Evolutionary conservation across 2,888 invertebrate genomes (phyloP), one percentile per base, ranked within the genome.

Genomic region (Drosophila niveifrons): DNA sequence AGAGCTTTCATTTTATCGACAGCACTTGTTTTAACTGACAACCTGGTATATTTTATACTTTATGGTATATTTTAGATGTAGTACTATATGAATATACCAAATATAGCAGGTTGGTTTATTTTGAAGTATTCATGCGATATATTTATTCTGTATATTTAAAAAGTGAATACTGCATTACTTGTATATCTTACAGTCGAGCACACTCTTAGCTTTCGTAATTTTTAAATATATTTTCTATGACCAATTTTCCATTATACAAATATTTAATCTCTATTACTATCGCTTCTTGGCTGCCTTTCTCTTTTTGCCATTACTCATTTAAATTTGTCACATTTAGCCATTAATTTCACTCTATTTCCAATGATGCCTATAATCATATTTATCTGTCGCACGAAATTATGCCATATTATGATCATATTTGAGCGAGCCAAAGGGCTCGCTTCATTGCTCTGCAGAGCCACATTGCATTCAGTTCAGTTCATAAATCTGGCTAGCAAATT

Each of bases 401-500:
- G 29, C 43, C 56, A 34, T 23, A 48, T 48, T 58, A 58, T 36
- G 50, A 58, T 36, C 28, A 36, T 28, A 48, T 36, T 36, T 36
- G 41, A 8, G 28, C 3, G n/a, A n/a, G n/a, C 23, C 15, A 7
- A 28, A 29, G 15, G 11, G 11, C 39, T 36, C n/a, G 36, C 36
- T 36, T 36, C n/a, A n/a, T n/a, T 48, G 15, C n/a, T 9, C 2
- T 31, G 31, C 36, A 41, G n/a, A 41, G n/a, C 13, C 65, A 81
- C 67, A 15, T 36, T 36, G 36, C 57, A 47, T 23, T 47, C 47
- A 15, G 57, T 78, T 71, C 88, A 82, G 57, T 78, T 71, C 88
- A 82, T 82, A 89, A 89, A 89, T 82, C 70, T 82, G 64, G 47
- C 55, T 46, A 52, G 61, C 78, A 72, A 85, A 72, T 53, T 72